A percentile compares a stretch with the other conserved stretches of the same genome.
phyloP scores from a whole-genome alignment of 2,113 vertebrate species.

The Periophthalmodon schlosseri region DNA sequence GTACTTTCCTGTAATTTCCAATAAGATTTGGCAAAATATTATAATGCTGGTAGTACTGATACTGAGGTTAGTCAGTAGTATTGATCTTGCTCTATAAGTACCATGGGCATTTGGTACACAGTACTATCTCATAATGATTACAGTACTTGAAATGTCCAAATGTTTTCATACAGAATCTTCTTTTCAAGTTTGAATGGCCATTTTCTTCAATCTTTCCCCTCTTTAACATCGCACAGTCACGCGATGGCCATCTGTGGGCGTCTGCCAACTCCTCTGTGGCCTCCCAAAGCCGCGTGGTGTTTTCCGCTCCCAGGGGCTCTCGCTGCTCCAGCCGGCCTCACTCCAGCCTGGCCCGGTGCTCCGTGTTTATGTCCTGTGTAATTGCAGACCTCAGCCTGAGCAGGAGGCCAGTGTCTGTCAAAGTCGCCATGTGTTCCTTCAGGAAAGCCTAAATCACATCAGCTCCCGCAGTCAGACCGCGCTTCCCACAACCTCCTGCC shows the following conservation, averaged over 20 bases:
- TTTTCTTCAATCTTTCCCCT: conserved; percentile 30
- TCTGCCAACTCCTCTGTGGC: conserved; percentile 60
- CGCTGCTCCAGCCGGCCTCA: conserved; percentile 43
- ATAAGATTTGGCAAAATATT: not conserved
- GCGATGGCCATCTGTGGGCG: conserved; percentile 42
- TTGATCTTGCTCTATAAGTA: not conserved
- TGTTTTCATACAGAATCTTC: conserved; percentile 12
- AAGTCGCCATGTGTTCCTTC: conserved; percentile 58
- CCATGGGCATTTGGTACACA: not conserved
- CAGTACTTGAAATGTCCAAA: not conserved
- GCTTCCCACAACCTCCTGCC: conserved; percentile 64
- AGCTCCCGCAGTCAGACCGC: conserved; percentile 48
- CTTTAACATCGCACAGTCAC: conserved; percentile 61
- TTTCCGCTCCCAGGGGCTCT: conserved; percentile 62
- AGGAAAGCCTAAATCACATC: conserved; percentile 70
- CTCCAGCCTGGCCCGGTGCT: conserved; percentile 44
- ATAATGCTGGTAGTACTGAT: not conserved
- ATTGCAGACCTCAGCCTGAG: conserved; percentile 74
- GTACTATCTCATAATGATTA: not conserved
- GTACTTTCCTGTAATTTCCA: not conserved
- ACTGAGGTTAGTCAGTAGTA: not conserved
- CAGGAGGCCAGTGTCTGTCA: conserved; percentile 73
- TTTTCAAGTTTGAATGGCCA: conserved; percentile 12
- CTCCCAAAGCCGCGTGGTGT: conserved; percentile 42
- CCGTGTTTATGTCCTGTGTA: conserved; percentile 75